These are phyloP conservation scores for Callospermophilus lateralis DNA, from an alignment of 2,113 vertebrate species.

Conservation along the genomic window DNA sequence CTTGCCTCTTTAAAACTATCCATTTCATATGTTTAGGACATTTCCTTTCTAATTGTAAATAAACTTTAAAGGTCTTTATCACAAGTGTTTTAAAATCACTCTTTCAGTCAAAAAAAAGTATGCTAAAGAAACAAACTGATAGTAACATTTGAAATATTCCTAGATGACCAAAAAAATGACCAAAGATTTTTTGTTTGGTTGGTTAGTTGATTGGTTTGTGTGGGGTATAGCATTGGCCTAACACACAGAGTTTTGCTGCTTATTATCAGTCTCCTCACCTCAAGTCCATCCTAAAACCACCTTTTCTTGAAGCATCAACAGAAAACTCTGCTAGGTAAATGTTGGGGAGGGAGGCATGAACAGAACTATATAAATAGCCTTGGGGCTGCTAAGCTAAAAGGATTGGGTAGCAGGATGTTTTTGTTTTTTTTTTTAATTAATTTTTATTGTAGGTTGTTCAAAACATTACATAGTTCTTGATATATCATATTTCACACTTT, in stretches of 20 bases:
- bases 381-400: neutral
- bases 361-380: neutral
- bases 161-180: neutral
- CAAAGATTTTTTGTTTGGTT: neutral
- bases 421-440: no score
- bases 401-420: neutral
- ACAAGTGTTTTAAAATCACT: neutral
- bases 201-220: neutral
- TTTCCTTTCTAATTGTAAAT: neutral
- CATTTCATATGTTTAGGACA: neutral
- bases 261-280: neutral
- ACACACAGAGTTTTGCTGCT: neutral
- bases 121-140: neutral
- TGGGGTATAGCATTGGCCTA: neutral
- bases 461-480: no score
- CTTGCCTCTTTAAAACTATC: neutral
- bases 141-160: neutral
- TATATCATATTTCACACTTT: no score
- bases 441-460: no score
- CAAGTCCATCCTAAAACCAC: neutral
- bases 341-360: neutral
- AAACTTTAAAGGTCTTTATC: slow-evolving; percentile 32
- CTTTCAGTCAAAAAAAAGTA: neutral
- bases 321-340: neutral
- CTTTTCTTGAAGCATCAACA: neutral